A percentile compares a stretch with the other conserved stretches of the same genome.
Conservation (phyloP, 2,113 vertebrate species). For the Dipodomys stephensi region DNA sequence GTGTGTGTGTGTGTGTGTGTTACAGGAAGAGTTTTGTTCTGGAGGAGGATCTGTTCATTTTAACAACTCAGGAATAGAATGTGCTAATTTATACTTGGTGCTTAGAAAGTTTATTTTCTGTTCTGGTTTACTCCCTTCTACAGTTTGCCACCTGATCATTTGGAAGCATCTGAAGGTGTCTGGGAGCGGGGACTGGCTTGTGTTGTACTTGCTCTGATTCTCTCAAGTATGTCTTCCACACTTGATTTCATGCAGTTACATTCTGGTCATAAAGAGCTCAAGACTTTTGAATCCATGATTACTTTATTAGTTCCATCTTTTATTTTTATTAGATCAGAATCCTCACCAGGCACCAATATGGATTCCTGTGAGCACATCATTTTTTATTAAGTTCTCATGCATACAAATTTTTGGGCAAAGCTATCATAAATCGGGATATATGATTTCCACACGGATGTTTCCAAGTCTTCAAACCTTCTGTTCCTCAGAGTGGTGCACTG, state of each 20-base stretch:
- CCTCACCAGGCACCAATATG: background rate
- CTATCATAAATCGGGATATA: background rate
- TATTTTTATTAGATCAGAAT: slow-evolving; percentile 27
- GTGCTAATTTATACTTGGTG: slow-evolving; percentile 69
- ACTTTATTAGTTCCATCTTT: slow-evolving; percentile 45
- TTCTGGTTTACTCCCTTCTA: slow-evolving; percentile 68
- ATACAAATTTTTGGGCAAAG: background rate
- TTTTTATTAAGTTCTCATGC: background rate
- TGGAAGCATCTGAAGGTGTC: background rate
- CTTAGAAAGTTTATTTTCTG: slow-evolving; percentile 76
- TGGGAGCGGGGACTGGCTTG: background rate
- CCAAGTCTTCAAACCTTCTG: background rate
- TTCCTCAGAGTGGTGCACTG: background rate
- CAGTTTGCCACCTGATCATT: slow-evolving; percentile 54
- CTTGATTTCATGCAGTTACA: background rate
- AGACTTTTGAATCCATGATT: slow-evolving; percentile 34
- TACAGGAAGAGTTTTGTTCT: slow-evolving; percentile 66
- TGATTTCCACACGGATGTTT: background rate
- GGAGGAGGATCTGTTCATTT: slow-evolving; percentile 64
- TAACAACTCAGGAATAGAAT: slow-evolving; percentile 73
- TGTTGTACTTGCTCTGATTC: too few species aligned
- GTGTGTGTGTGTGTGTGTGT: slow-evolving; percentile 3
- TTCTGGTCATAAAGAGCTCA: slow-evolving; percentile 34
- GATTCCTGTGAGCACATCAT: background rate
- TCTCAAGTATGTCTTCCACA: background rate